phyloP scores from a whole-genome alignment of 2,888 invertebrate genomes.

The Ichneumon xanthorius region DNA sequence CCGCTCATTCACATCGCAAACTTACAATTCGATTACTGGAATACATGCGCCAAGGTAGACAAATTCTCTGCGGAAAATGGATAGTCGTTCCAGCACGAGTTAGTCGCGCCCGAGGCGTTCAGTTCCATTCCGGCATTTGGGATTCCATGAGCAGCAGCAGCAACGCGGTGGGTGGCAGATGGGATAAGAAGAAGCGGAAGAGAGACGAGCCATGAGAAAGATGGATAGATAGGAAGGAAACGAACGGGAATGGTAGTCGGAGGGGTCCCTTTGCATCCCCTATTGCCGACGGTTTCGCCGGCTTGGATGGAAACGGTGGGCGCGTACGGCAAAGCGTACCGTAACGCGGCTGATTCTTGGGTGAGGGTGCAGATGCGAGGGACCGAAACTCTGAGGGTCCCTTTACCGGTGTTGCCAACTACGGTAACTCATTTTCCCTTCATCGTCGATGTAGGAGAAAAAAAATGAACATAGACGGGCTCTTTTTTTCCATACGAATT shows the following conservation, averaged over 20 bases:
- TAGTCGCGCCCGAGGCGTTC: conserved; percentile 27
- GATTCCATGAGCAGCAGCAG: conserved; percentile 66
- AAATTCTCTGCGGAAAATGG: conserved; percentile 2
- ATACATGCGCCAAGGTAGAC: not conserved
- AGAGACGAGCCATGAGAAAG: conserved; percentile 37
- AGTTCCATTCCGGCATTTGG: conserved; percentile 70
- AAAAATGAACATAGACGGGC: not conserved
- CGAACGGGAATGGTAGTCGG: conserved; percentile 33
- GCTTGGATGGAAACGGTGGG: conserved; percentile 39
- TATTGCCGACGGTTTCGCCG: conserved; percentile 46
- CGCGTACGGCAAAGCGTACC: conserved; percentile 36
- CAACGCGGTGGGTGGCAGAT: conserved; percentile 79
- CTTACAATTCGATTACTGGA: conserved; percentile 13
- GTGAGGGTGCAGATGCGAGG: conserved; percentile 49
- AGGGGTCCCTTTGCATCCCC: conserved; percentile 45
- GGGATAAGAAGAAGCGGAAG: conserved; percentile 65
- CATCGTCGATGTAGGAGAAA: not conserved
- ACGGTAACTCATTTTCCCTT: conserved; percentile 25
- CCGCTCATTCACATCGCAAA: not conserved
- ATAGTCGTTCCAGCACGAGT: conserved; percentile 20
- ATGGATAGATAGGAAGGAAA: conserved; percentile 39
- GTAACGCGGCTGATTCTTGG: conserved; percentile 19
- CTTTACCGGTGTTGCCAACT: conserved; percentile 46
- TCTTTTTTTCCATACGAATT: conserved; percentile 17
- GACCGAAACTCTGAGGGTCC: conserved; percentile 51